Conservation (phyloP, 1,140 invertebrate species). For the Anoplophora glabripennis region DNA sequence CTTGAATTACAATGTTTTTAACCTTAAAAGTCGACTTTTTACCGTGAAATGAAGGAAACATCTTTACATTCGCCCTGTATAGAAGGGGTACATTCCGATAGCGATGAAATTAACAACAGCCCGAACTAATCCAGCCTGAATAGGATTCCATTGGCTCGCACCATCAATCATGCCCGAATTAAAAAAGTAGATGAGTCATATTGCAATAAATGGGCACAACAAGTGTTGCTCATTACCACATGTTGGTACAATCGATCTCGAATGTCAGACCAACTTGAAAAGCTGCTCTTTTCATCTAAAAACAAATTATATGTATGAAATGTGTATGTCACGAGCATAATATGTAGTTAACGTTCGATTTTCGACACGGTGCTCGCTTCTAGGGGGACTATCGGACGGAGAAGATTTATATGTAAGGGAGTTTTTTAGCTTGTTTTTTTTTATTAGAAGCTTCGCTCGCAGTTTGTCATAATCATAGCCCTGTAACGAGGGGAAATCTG, state of each 20-base stretch:
- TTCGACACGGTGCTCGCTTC: slow-evolving; percentile 1
- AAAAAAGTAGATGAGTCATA: slow-evolving; percentile 17
- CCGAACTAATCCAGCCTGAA: background rate
- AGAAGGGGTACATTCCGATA: no score
- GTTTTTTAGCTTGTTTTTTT: no score
- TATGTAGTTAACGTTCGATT: slow-evolving; percentile 29
- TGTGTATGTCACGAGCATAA: slow-evolving; percentile 35
- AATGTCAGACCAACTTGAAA: slow-evolving; percentile 26
- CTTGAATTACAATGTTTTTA: no score
- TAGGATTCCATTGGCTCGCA: slow-evolving; percentile 2
- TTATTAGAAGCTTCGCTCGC: no score
- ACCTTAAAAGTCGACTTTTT: no score
- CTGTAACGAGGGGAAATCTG: no score
- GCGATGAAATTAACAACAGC: no score
- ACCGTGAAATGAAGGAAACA: no score
- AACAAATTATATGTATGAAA: slow-evolving; percentile 37
- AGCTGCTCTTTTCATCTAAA: slow-evolving; percentile 21
- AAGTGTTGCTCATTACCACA: slow-evolving; percentile 22
- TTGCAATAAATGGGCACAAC: slow-evolving; percentile 16
- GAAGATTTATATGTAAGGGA: no score
- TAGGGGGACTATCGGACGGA: no score
- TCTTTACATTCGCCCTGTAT: no score
- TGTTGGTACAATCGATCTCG: slow-evolving; percentile 37
- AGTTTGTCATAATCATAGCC: no score
- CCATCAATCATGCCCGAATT: slow-evolving; percentile 13